Evolutionary conservation across 2,113 vertebrate genomes (phyloP).

Genomic region (Centropristis striata): DNA sequence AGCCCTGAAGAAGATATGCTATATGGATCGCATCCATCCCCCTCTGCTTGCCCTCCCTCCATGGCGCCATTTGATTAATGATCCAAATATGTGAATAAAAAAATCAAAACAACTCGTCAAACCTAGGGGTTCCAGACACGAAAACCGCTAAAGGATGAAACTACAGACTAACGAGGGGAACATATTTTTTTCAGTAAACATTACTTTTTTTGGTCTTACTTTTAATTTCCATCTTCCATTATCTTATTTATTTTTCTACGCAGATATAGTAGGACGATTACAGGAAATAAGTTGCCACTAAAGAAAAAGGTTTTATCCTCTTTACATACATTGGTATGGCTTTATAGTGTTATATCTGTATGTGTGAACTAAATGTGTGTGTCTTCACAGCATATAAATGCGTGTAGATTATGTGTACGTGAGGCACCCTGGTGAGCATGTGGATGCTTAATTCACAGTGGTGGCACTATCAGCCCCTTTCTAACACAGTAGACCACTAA

Average conservation of each 20-base stretch:
- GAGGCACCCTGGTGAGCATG: constrained; percentile 67
- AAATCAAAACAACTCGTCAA: constrained; percentile 84
- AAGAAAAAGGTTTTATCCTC: not conserved
- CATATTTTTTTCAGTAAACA: constrained; percentile 14
- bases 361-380: not conserved
- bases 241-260: constrained; percentile 7
- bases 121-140: constrained; percentile 64
- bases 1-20: constrained; percentile 82
- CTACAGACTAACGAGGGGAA: constrained; percentile 69
- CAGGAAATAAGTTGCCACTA: not conserved
- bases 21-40: constrained; percentile 81
- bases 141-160: constrained; percentile 77
- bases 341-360: not conserved
- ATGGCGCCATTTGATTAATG: constrained; percentile 85
- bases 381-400: not conserved
- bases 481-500: constrained; percentile 89
- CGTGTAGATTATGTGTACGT: constrained; percentile 16
- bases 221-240: constrained; percentile 20
- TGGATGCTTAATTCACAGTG: constrained; percentile 74
- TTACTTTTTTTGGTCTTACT: constrained; percentile 9
- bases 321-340: not conserved
- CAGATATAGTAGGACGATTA: not conserved
- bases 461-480: constrained; percentile 85
- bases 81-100: constrained; percentile 86
- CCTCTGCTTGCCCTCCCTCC: constrained; percentile 71